Percentiles rank a stretch among this genome's conserved stretches.
These are phyloP conservation scores for Ia io DNA, from an alignment of 2,113 vertebrate genomes.

Conservation along the genomic window DNA sequence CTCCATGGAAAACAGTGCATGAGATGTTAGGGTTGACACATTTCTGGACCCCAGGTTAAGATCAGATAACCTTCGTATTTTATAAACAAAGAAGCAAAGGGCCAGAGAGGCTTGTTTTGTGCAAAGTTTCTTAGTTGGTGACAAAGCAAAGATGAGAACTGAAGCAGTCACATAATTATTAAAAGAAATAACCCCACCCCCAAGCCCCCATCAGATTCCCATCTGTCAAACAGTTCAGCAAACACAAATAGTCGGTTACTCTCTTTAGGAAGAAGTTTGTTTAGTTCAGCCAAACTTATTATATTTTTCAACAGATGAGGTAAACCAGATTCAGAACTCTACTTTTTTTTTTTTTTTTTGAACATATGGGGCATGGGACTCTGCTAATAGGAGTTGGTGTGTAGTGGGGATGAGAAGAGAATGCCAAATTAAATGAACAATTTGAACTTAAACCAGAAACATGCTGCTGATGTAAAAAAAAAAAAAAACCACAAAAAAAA, in stretches of 20 bases:
- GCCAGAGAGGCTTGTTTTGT: neutral
- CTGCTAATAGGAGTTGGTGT: neutral
- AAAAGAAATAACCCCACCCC: neutral
- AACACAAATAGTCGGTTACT: slow-evolving; percentile 2
- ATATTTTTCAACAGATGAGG: slow-evolving; percentile 57
- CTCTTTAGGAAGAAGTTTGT: slow-evolving; percentile 34
- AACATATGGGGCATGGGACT: neutral
- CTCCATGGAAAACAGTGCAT: neutral
- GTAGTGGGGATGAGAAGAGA: neutral
- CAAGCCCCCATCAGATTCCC: neutral
- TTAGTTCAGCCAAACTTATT: slow-evolving; percentile 48
- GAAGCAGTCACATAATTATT: neutral
- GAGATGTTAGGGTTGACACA: neutral
- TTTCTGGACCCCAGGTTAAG: neutral
- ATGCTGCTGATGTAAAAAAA: neutral
- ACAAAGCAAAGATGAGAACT: neutral
- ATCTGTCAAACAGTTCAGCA: slow-evolving; percentile 60
- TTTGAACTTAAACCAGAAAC: slow-evolving; percentile 33
- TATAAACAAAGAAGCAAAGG: neutral
- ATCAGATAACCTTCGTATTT: neutral
- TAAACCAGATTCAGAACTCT: slow-evolving; percentile 36
- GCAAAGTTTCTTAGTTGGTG: neutral
- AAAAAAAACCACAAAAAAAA: too few species aligned
- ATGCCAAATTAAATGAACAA: slow-evolving; percentile 15
- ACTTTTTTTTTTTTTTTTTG: neutral